Conservation (phyloP, 2,797 vertebrate genomes). For the Tadarida brasiliensis region DNA sequence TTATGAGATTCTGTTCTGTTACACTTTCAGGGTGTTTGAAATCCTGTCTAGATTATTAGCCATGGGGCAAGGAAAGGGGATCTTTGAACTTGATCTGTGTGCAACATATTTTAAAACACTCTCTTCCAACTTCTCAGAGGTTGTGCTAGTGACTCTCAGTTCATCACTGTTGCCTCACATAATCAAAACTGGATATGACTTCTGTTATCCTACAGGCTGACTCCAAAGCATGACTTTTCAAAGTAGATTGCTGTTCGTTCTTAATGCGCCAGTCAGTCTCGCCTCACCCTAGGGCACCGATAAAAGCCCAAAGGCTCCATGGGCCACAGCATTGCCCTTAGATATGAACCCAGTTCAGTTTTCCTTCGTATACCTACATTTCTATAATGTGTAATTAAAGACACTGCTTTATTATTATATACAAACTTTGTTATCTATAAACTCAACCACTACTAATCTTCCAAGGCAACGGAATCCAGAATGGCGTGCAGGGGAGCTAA, state of each 20-base stretch:
- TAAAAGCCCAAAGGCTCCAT: neutral
- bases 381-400: conserved; percentile 46
- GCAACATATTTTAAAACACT: conserved; percentile 67
- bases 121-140: conserved; percentile 27
- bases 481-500: neutral
- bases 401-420: conserved; percentile 30
- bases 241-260: conserved; percentile 25
- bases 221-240: conserved; percentile 40
- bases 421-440: conserved; percentile 11
- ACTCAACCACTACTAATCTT: neutral
- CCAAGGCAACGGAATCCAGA: neutral
- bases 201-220: neutral
- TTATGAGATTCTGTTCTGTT: conserved; percentile 62
- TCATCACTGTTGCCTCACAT: conserved; percentile 10
- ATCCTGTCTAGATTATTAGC: conserved; percentile 68
- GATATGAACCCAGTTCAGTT: neutral
- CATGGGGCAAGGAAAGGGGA: conserved; percentile 39
- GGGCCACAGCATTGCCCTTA: neutral
- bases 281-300: rapidly evolving
- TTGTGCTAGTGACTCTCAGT: conserved; percentile 40
- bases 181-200: conserved; percentile 24
- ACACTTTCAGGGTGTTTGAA: conserved; percentile 73
- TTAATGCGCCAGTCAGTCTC: neutral
- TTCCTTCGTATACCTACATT: neutral
- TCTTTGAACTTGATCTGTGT: conserved; percentile 73